phyloP scores from a whole-genome alignment of 2,888 invertebrate species.

The Drosophila mayaguana region DNA sequence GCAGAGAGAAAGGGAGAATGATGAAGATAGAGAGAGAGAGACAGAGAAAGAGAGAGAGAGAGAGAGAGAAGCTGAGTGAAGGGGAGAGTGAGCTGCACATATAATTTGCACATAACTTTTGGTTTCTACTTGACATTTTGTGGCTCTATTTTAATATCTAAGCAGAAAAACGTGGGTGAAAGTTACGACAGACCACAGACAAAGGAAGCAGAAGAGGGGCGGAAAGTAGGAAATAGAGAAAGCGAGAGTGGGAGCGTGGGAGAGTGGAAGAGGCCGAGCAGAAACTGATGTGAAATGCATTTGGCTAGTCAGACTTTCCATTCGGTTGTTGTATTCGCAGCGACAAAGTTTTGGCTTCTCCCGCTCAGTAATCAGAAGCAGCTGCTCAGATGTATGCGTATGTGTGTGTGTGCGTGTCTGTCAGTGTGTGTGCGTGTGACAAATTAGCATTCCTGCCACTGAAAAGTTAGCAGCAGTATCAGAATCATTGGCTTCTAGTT shows the following conservation, averaged over 20 bases:
- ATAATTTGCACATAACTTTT: conserved; percentile 74
- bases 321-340: conserved; percentile 31
- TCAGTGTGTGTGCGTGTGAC: conserved; percentile 27
- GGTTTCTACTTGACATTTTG: conserved; percentile 78
- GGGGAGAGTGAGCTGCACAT: conserved; percentile 6
- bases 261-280: neutral
- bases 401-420: conserved; percentile 12
- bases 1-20: neutral
- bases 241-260: neutral
- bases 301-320: conserved; percentile 36
- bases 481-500: conserved; percentile 40
- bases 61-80: neutral
- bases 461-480: conserved; percentile 37
- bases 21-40: neutral
- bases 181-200: conserved; percentile 53
- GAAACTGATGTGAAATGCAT: conserved; percentile 48
- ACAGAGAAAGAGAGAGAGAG: neutral
- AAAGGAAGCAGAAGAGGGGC: neutral
- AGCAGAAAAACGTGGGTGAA: conserved; percentile 52
- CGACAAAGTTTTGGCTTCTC: conserved; percentile 43
- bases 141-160: conserved; percentile 75
- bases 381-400: conserved; percentile 21
- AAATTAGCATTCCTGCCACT: conserved; percentile 72
- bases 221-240: too few species aligned
- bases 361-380: conserved; percentile 50